Evolutionary conservation across 2,797 vertebrate species (phyloP).

Genomic region (Hydrophis major): DNA sequence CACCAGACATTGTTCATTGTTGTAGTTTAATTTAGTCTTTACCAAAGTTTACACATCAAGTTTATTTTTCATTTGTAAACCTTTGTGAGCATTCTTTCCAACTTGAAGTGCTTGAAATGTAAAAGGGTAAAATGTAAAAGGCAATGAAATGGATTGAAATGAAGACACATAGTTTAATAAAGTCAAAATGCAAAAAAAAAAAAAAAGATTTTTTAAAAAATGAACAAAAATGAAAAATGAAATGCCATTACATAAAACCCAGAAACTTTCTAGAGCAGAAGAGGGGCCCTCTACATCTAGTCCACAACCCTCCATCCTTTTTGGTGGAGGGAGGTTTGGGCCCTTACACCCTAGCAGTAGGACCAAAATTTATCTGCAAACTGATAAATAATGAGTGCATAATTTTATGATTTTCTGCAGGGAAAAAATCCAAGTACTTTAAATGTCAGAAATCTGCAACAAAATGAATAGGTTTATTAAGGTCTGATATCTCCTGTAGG

Average conservation of each 20-base stretch:
- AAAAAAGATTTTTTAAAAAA: neutral
- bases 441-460: neutral
- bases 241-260: neutral
- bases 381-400: neutral
- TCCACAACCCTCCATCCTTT: neutral
- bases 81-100: neutral
- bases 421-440: neutral
- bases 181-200: neutral
- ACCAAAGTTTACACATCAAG: neutral
- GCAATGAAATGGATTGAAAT: neutral
- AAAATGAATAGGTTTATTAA: neutral
- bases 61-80: neutral
- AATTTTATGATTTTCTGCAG: neutral
- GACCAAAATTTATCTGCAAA: neutral
- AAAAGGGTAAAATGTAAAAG: neutral
- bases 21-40: neutral
- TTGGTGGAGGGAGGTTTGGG: neutral
- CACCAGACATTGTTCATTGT: neutral
- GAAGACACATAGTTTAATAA: neutral
- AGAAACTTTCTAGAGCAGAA: neutral
- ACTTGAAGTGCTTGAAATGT: neutral
- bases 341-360: neutral
- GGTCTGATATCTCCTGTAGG: neutral
- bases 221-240: neutral
- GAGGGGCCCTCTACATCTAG: neutral